Conservation (phyloP, 2,888 invertebrate species). For the Uloborus plumipes region DNA sequence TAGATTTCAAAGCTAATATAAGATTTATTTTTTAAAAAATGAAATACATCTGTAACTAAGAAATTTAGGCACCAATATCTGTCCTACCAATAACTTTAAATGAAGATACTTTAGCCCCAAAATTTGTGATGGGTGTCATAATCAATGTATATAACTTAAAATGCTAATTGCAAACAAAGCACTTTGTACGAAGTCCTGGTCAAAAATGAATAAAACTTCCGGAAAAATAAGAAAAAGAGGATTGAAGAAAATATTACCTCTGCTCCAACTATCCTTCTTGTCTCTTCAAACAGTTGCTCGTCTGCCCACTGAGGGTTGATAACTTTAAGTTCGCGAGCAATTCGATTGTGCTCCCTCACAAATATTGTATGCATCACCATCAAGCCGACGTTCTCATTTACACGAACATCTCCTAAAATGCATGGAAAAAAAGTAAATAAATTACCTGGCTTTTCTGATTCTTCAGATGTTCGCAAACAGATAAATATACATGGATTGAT, state of each 20-base stretch:
- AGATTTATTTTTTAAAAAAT: too few relatives aligned
- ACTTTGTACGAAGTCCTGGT: background rate
- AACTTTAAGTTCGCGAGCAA: slow-evolving; percentile 67
- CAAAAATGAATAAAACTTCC: background rate
- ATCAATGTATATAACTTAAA: too few relatives aligned
- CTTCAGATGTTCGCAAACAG: too few relatives aligned
- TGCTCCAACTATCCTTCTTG: slow-evolving; percentile 68
- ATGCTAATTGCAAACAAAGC: too few relatives aligned
- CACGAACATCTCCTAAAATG: slow-evolving; percentile 69
- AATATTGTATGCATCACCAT: slow-evolving; percentile 70
- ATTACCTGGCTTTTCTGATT: too few relatives aligned
- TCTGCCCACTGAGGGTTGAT: slow-evolving; percentile 69
- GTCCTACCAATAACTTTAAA: too few relatives aligned
- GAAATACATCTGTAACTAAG: too few relatives aligned
- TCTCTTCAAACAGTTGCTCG: slow-evolving; percentile 68
- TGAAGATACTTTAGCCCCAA: too few relatives aligned
- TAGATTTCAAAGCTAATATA: background rate
- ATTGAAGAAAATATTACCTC: slow-evolving; percentile 23
- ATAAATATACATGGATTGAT: too few relatives aligned
- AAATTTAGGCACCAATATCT: too few relatives aligned
- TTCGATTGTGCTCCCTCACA: slow-evolving; percentile 70
- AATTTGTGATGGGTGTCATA: too few relatives aligned
- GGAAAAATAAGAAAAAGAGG: background rate
- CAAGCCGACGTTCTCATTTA: slow-evolving; percentile 70
- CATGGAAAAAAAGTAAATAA: background rate